phyloP scores from a whole-genome alignment of 2,113 vertebrate genomes.

The Pyrgilauda ruficollis region DNA sequence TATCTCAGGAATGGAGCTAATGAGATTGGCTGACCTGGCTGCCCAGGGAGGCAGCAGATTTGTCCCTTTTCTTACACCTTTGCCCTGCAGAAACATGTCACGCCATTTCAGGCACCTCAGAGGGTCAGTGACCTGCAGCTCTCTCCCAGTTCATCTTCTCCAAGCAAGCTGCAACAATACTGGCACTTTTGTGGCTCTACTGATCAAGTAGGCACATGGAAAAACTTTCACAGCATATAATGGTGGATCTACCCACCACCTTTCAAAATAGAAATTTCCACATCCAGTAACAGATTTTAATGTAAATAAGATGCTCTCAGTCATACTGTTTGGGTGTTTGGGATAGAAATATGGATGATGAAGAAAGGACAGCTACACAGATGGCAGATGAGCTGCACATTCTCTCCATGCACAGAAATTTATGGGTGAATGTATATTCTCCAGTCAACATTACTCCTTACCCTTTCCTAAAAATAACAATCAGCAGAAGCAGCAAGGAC shows the following conservation, averaged over 20 bases:
- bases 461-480: background rate
- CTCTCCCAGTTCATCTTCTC: background rate
- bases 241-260: background rate
- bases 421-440: background rate
- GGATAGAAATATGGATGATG: background rate
- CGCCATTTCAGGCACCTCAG: background rate
- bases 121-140: background rate
- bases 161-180: background rate
- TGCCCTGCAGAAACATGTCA: background rate
- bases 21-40: background rate
- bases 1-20: background rate
- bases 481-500: background rate
- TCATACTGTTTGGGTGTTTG: background rate
- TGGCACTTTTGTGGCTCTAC: background rate
- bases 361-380: background rate
- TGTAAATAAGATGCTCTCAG: background rate
- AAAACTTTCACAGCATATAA: background rate
- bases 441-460: background rate
- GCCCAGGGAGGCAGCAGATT: background rate
- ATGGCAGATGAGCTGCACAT: background rate
- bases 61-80: background rate
- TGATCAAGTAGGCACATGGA: background rate
- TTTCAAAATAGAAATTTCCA: background rate
- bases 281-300: background rate
- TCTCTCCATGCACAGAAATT: background rate